Base-by-base conservation (phyloP, 2,113 vertebrate species). In the Grus americana region DNA sequence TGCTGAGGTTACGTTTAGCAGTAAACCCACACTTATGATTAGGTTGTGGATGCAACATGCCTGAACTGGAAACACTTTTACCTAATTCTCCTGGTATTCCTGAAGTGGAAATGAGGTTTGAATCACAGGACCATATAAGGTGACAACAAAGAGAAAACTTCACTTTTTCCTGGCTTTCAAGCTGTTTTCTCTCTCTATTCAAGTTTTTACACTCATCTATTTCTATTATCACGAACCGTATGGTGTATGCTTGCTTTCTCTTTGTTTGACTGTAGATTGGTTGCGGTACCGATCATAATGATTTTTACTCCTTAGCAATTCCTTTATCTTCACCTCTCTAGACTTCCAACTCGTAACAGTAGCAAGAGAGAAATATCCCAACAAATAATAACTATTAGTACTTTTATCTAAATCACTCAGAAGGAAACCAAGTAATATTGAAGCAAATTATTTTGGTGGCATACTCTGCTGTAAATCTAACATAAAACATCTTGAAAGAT, bases 41-140 rank as follows among this genome's bases (percentile, higher is more conserved):
- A 85, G 30, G 63, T 38, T 87, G 75, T 24, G 49, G 73, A 49
- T 88, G 66, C 57, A 92, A n/a, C 30, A 49, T 80, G 40, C 71
- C 76, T 94, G 57, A 92, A 42, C 34, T 97, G 54, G 52, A 90
- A 95, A 88, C 47, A 66, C 40, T 88, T 95, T 15, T 63, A 59
- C 49, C 32, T 91, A 94, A 95, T 86, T 91, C 67, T 87, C 23
- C 57, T 94, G 50, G 32, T 94, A 49, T 93, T 96, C 47, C n/a
- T 96, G 27, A 49, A 93, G 34, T 95, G 90, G 47, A 94, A 95
- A 74, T 52, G 73, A 74, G 34, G 44, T 68, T 95, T 80, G 52
- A 90, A 58, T 97, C 74, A 68, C 44, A 34, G 61, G 20, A 63
- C 71, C 34, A 59, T 89, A 88, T 70, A 81, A 68, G 22, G 57